Evolutionary conservation across 2,888 invertebrate species (phyloP), one percentile per base, ranked within the genome.

Genomic region (Lysandra coridon): DNA sequence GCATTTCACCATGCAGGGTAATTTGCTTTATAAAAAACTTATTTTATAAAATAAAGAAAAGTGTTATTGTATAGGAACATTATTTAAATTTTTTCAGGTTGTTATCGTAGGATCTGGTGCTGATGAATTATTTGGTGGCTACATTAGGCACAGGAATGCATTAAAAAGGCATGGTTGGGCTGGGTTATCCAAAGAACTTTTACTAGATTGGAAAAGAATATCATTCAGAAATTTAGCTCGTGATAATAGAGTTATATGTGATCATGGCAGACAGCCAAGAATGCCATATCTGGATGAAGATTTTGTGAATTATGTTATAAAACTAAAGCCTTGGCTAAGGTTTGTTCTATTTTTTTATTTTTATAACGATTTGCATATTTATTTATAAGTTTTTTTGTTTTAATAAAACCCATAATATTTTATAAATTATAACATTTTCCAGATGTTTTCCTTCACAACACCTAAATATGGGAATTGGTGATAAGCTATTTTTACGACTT

Each of bases 121-220:
- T 1, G 99, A 99, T 95, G 99, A 99, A 93, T 95, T 99, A 82
- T 97, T 99, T 87, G 99, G 98, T 78, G 99, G 99, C 1, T 99
- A 99, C 88, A 96, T 97, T 60, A 95, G 98, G 81, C 99, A 99
- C 87, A 95, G 98, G 85, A 97, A 96, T 83, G 96, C 96, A 4
- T 96, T 96, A 80, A 95, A 93, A 85, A 95, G 96, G 23, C 89
- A 88, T 83, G 91, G 94, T n/a, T 91, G 96, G 95, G 81, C 85
- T 60, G 96, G 96, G 4, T 91, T 96, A 3, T 86, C 90, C 10
- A 91, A 93, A 79, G 97, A 98, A 88, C 90, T 98, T 60, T 90
- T 95, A 78, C 91, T 96, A 81, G 99, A 99, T 89, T 96, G 99
- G 95, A 95, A 96, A 80, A 96, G 98, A 87, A 97, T 99, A 82